These are phyloP conservation scores for Cosmopolites sordidus DNA, from an alignment of 2,888 invertebrate genomes.

Conservation along the genomic window DNA sequence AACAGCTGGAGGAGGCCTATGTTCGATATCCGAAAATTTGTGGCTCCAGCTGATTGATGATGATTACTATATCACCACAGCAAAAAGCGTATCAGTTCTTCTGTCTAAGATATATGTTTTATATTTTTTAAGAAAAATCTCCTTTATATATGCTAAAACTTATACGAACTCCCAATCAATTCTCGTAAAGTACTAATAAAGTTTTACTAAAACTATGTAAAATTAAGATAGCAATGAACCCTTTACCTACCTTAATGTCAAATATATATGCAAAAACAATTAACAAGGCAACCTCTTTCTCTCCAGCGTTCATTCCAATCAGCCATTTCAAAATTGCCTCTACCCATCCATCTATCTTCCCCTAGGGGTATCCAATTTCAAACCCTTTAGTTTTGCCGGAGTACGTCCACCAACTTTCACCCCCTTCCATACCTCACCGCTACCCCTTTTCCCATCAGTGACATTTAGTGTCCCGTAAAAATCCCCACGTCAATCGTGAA, in stretches of 20 bases:
- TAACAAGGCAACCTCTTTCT: background rate
- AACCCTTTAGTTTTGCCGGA: conserved; percentile 16
- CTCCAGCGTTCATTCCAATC: background rate
- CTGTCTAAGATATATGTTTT: too few species aligned
- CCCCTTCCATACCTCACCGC: background rate
- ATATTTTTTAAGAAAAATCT: too few species aligned
- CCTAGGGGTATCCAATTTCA: conserved; percentile 14
- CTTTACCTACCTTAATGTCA: background rate
- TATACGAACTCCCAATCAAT: too few species aligned
- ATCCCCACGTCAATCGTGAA: conserved; percentile 20
- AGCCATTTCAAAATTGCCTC: background rate
- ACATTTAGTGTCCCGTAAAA: conserved; percentile 23
- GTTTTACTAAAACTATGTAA: too few species aligned
- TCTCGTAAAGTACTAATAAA: too few species aligned
- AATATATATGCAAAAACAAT: conserved; percentile 1
- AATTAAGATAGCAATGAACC: background rate
- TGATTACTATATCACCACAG: too few species aligned
- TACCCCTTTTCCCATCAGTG: conserved; percentile 19
- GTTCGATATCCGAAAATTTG: too few species aligned
- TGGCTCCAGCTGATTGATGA: too few species aligned
- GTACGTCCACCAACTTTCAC: too few species aligned
- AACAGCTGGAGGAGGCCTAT: too few species aligned
- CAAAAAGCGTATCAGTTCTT: too few species aligned
- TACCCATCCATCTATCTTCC: conserved; percentile 2
- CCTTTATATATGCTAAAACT: too few species aligned